Evolutionary conservation across 37 sponge, comb jelly and placozoan genomes (phyloP), one percentile per base, ranked within the genome.

Genomic region (Cliona cf. orientalis): DNA sequence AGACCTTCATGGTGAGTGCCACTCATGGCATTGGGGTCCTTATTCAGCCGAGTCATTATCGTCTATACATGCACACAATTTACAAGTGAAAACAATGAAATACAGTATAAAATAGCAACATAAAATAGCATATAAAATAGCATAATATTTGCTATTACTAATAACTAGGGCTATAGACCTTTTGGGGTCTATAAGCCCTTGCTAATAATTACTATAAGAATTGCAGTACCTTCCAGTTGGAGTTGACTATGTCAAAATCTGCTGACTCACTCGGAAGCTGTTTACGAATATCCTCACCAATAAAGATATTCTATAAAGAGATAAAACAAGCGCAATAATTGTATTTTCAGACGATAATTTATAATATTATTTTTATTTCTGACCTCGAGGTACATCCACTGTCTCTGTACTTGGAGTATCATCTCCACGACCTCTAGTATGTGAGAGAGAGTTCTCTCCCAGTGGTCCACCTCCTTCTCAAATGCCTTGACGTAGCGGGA

Each of bases 341-440:
- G 53, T 9, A 49, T 19, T 49, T 9, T 14, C 9, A 19, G 14
- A 49, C 14, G 9, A 49, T 14, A 19, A 49, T 49, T 49, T 49
- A 49, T 49, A 19, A 49, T 49, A 49, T 9, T 49, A 49, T 49
- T 49, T 49, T 49, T 49, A 49, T 49, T 19, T 19, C 14, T 49
- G 53, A 95, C 96, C 93, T 99, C 99, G 44, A 99, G 84, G 78
- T 99, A 99, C 95, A 99, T 99, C 99, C 99, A 99, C 82, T 96
- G 97, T 26, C 95, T 78, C 87, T 99, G 99, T 34, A 99, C 95
- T 62, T 97, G 99, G 33, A 96, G 87, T 0, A 83, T 90, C 91
- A 99, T 86, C 85, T 99, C 99, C 14, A 97, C 84, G 41, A 95
- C 94, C 84, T 99, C 99, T 77, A 99, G 83, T 35, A 99, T 92